phyloP scores from a whole-genome alignment of 2,797 vertebrate genomes.

The Ceyx erithaca region DNA sequence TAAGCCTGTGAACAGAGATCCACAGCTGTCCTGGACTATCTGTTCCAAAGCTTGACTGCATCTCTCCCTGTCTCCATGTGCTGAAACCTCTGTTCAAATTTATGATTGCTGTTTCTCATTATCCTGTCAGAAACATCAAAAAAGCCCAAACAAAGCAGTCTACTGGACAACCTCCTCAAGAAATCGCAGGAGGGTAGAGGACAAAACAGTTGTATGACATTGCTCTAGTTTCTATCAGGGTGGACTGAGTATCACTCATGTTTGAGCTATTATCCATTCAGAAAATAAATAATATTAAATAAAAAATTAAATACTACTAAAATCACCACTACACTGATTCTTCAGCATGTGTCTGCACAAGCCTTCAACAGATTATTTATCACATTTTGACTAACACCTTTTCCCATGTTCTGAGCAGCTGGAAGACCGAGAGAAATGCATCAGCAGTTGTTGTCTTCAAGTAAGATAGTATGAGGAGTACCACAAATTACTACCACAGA shows the following conservation, averaged over 20 bases:
- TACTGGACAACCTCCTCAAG: neutral
- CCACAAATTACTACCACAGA: neutral
- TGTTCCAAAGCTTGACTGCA: neutral
- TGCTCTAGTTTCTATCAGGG: neutral
- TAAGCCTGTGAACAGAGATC: neutral
- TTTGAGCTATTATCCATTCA: neutral
- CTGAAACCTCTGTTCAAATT: neutral
- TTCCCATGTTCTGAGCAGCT: neutral
- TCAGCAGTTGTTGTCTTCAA: neutral
- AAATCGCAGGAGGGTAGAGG: neutral
- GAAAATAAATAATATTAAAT: neutral
- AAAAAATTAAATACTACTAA: neutral
- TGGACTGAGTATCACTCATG: neutral
- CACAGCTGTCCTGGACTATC: neutral
- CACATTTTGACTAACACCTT: neutral
- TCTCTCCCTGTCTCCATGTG: neutral
- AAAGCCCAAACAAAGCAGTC: neutral
- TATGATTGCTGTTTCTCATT: neutral
- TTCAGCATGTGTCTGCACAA: neutral
- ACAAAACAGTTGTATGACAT: neutral
- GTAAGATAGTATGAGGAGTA: neutral
- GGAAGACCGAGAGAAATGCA: neutral
- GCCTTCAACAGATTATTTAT: neutral
- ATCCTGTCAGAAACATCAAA: neutral
- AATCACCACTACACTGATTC: neutral